Evolutionary conservation across 2,113 vertebrate genomes (phyloP).

Genomic region (Zootoca vivipara): DNA sequence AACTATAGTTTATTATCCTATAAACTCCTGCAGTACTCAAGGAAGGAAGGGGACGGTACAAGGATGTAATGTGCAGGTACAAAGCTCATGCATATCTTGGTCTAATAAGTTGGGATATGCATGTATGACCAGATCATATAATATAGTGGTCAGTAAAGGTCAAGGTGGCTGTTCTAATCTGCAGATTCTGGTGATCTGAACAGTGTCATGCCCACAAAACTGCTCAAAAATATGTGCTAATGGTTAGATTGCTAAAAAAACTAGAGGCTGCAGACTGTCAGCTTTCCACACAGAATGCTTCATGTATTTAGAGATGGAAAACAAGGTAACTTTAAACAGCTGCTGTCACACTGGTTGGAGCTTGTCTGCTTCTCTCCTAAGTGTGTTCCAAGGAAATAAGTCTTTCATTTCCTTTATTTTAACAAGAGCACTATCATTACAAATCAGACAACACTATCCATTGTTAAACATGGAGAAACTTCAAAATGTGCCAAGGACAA

Average conservation of each 20-base stretch:
- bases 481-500: not conserved
- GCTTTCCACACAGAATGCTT: not conserved
- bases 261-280: not conserved
- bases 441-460: not conserved
- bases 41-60: not conserved
- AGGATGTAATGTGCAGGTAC: too few species aligned
- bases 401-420: conserved; percentile 6
- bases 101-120: not conserved
- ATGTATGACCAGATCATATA: not conserved
- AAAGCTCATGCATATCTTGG: not conserved
- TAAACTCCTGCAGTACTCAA: not conserved
- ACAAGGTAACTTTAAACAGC: not conserved
- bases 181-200: not conserved
- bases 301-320: not conserved
- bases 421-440: not conserved
- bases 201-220: not conserved
- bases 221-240: not conserved
- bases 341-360: not conserved
- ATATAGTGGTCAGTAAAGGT: not conserved
- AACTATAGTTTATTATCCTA: not conserved
- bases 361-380: not conserved
- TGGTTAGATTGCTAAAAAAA: not conserved
- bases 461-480: not conserved
- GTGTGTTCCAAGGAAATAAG: not conserved
- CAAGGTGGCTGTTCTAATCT: not conserved